A percentile compares a stretch with the other conserved stretches of the same genome.
These are phyloP conservation scores for Trogon melanurus DNA, from an alignment of 2,113 vertebrate species.

Conservation along the genomic window DNA sequence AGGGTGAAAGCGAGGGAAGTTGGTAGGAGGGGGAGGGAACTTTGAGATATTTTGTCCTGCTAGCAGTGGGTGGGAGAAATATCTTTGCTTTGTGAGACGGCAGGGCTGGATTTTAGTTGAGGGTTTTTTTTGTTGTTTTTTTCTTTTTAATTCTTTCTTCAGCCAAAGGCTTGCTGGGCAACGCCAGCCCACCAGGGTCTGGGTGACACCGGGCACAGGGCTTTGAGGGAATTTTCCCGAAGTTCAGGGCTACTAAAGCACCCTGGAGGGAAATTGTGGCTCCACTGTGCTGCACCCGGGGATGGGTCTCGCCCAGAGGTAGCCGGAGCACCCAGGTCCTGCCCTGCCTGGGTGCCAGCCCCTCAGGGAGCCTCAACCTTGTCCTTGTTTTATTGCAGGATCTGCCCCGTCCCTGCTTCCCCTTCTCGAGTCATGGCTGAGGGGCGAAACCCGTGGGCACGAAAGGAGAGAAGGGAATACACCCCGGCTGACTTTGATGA, in stretches of 20 bases:
- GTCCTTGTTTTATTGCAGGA: slow-evolving; percentile 28
- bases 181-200: background rate
- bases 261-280: rapidly evolving
- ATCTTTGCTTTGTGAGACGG: background rate
- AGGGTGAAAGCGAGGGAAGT: rapidly evolving
- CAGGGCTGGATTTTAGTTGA: background rate
- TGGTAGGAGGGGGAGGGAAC: rapidly evolving
- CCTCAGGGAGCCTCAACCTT: background rate
- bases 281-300: background rate
- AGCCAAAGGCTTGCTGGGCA: background rate
- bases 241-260: background rate
- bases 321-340: background rate
- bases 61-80: background rate
- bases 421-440: slow-evolving; percentile 71
- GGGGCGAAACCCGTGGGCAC: slow-evolving; percentile 72
- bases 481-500: slow-evolving; percentile 82
- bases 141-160: background rate
- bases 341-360: background rate
- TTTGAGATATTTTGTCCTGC: background rate
- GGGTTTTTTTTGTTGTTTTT: too few relatives aligned
- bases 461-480: slow-evolving; percentile 68
- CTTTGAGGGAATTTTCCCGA: background rate
- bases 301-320: background rate
- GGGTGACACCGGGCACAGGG: rapidly evolving
- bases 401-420: background rate